Evolutionary conservation across 2,113 vertebrate genomes (phyloP), one percentile per base, ranked within the genome.

Genomic region (Apodemus sylvaticus): DNA sequence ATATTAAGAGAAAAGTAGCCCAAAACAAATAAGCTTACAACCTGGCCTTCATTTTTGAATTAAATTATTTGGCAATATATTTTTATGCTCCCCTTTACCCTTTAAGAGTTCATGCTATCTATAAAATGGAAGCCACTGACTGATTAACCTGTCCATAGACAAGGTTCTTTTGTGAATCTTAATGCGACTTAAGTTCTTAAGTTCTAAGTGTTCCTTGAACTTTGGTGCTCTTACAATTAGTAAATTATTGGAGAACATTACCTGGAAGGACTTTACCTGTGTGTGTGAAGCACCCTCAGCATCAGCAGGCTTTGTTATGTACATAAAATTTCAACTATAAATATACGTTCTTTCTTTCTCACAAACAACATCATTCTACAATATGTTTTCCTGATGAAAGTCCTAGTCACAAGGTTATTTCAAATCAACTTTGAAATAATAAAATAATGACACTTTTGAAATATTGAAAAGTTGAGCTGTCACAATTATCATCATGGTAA

Each of bases 191-290:
- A n/a, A n/a, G n/a, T n/a, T n/a, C n/a, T n/a, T 96, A 93, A 88
- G 70, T 77, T 96, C 62, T 94, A 94, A 97, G 81, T 66, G 91
- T 96, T 96, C 82, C 97, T 89, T 97, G 64, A 94, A 93, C 60
- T 97, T 88, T 86, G 91, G 62, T 94, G 55, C 51, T 42, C 31
- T 89, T 91, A 76, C 90, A 71, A 81, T 94, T 97, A 79, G 34
- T 97, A 98, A 98, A 95, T 96, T 97, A 96, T 20, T 1, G 36
- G 74, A 97, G 79, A 97, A 93, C 26, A 85, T 22, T 73, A 87
- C 16, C 48, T 86, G 11, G 53, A 70, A 94, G 13, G 95, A 62
- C 24, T 88, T 94, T 95, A 96, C 93, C 51, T 82, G 86, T 58
- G 81, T 79, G 95, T 34, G 66, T 66, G 74, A 94, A 95, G 20